Evolutionary conservation across 2,797 vertebrate species (phyloP).

Genomic region (Eremophila alpestris): DNA sequence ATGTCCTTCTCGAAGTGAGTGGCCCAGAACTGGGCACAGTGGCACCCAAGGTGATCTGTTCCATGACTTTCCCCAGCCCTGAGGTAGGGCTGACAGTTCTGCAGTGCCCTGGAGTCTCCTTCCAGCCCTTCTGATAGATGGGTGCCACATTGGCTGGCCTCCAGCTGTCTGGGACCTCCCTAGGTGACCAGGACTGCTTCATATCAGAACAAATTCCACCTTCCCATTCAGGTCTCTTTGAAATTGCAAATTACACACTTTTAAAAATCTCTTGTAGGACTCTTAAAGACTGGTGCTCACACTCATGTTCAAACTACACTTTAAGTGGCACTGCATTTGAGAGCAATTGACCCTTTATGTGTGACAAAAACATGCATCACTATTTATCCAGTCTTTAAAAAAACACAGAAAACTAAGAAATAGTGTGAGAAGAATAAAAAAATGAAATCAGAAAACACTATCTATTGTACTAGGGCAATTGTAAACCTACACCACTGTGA

Average conservation of each 20-base stretch:
- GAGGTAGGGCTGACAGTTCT: neutral
- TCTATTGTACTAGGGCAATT: neutral
- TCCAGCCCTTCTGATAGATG: neutral
- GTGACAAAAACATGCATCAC: neutral
- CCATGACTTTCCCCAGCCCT: neutral
- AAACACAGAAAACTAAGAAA: neutral
- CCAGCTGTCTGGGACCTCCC: neutral
- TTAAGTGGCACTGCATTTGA: neutral
- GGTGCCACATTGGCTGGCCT: fast-evolving
- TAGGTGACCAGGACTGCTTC: neutral
- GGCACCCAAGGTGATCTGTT: neutral
- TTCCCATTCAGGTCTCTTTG: neutral
- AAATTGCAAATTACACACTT: neutral
- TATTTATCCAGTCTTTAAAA: neutral
- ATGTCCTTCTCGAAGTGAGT: too few relatives aligned
- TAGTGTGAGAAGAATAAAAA: neutral
- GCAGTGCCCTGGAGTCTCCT: neutral
- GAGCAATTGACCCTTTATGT: neutral
- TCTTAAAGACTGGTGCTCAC: neutral
- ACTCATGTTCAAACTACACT: neutral
- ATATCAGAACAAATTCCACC: neutral
- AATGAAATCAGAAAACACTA: neutral
- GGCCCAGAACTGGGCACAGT: neutral
- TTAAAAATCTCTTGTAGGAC: neutral
- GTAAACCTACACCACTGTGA: neutral